Base-by-base conservation (phyloP, 2,888 invertebrate species). In the Zeuzera pyrina region DNA sequence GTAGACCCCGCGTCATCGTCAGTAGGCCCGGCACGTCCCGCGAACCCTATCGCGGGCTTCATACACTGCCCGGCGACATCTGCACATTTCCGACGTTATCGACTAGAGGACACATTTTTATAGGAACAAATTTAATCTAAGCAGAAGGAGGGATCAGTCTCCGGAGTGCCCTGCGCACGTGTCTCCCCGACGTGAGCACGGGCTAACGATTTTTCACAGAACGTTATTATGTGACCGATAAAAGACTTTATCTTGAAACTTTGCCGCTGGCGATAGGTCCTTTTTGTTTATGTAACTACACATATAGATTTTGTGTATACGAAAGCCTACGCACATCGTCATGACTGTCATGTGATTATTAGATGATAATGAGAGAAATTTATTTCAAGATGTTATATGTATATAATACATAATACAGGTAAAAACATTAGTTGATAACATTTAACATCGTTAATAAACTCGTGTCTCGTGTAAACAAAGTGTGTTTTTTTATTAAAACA, bases 111-210 rank as follows among this genome's bases (percentile, higher is more conserved):
- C 66, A 66, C 70, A 70, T 73, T 77, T 79, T 72, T 74, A 73
- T 72, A 68, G 67, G 76, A 72, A 65, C 74, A 74, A 78, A 77
- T 76, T 77, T 79, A 79, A 79, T 78, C 74, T 73, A 71, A 74
- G 71, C 70, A 71, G 57, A 65, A 62, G 61, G 52, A 73, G 67
- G 77, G 77, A 73, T 76, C 77, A 73, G 74, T 11, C 76, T 77
- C 76, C 74, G 47, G 49, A 70, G 74, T 73, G 56, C 67, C 61
- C 57, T 53, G 56, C 43, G 69, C 73, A 77, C 74, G 73, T 74
- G 70, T 66, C 50, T 38, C 44, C 38, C 36, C 52, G 63, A 68
- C 69, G 68, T 69, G 73, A 62, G 64, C 64, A 56, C 59, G 57
- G 59, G 49, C 69, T 72, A 68, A 73, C 71, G 63, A 74, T 71